A percentile compares a stretch with the other conserved stretches of the same genome.
phyloP scores from a whole-genome alignment of 2,113 vertebrate species.

The Tenebrosternarchus preto region DNA sequence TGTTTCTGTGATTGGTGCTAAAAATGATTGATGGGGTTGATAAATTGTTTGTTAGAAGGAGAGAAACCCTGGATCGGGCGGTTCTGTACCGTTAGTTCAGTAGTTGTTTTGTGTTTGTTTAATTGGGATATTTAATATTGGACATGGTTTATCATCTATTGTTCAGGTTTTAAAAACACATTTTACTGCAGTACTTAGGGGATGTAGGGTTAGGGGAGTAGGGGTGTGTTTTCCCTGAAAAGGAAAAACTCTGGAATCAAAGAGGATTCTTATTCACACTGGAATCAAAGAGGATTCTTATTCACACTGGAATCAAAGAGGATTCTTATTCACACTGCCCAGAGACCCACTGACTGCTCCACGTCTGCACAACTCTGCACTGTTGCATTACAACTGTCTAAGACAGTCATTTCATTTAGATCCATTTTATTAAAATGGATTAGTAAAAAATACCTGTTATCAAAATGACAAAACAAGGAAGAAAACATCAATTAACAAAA shows the following conservation, averaged over 20 bases:
- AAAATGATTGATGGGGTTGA: slow-evolving; percentile 71
- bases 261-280: slow-evolving; percentile 17
- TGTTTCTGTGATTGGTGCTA: slow-evolving; percentile 59
- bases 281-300: slow-evolving; percentile 23
- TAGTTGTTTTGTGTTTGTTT: no score
- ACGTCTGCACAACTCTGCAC: neutral
- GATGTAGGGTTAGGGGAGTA: no score
- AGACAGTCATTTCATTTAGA: neutral
- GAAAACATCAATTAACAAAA: no score
- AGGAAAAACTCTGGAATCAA: slow-evolving; percentile 13
- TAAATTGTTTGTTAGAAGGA: slow-evolving; percentile 30
- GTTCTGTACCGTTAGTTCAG: no score
- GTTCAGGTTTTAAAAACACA: neutral
- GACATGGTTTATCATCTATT: neutral
- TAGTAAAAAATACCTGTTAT: no score
- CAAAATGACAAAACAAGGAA: no score
- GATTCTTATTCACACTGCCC: slow-evolving; percentile 9
- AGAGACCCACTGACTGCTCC: slow-evolving; percentile 2
- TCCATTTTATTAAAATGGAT: neutral
- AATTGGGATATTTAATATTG: no score
- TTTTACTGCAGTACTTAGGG: neutral
- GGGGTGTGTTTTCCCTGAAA: slow-evolving; percentile 8
- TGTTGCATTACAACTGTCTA: neutral
- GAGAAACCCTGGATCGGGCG: slow-evolving; percentile 37
- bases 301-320: slow-evolving; percentile 18